Conservation (phyloP, 2,797 vertebrate genomes). For the Diplodus sargus region DNA sequence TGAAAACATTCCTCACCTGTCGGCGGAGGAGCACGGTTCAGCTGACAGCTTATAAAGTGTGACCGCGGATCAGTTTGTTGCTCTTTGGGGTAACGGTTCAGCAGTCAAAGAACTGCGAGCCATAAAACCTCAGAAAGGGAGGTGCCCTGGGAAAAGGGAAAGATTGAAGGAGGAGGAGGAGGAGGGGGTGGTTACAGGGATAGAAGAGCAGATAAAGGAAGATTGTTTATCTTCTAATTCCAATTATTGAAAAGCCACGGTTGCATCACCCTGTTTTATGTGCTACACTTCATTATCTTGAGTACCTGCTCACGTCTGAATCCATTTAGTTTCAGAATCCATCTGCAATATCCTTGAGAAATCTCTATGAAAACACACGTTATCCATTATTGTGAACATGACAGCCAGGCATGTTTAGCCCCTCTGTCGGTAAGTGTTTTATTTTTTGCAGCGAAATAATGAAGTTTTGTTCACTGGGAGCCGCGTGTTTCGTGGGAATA, state of each 20-base stretch:
- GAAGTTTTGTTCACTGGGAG: conserved; percentile 17
- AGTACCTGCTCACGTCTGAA: conserved; percentile 39
- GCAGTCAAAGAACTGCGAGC: conserved; percentile 66
- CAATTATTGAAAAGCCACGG: conserved; percentile 69
- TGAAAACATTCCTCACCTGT: conserved; percentile 79
- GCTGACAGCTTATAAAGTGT: conserved; percentile 78
- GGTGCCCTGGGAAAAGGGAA: conserved; percentile 35
- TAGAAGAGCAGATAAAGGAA: conserved; percentile 59
- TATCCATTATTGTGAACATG: conserved; percentile 38
- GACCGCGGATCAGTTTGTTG: conserved; percentile 74
- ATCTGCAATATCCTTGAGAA: conserved; percentile 41
- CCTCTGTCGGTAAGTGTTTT: conserved; percentile 11
- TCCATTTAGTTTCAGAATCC: conserved; percentile 53
- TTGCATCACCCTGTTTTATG: conserved; percentile 63
- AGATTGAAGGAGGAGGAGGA: conserved; percentile 46
- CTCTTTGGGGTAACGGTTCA: conserved; percentile 74
- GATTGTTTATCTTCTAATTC: conserved; percentile 63
- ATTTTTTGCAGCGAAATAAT: conserved; percentile 12
- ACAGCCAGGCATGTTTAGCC: conserved; percentile 15
- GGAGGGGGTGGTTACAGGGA: conserved; percentile 37
- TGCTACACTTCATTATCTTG: conserved; percentile 69
- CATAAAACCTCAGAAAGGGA: conserved; percentile 62
- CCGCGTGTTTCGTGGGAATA: conserved; percentile 17
- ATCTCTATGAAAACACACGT: conserved; percentile 39
- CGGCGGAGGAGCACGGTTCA: conserved; percentile 64